These are phyloP conservation scores for Leptura quadrifasciata DNA, from an alignment of 2,888 invertebrate genomes.

Conservation along the genomic window DNA sequence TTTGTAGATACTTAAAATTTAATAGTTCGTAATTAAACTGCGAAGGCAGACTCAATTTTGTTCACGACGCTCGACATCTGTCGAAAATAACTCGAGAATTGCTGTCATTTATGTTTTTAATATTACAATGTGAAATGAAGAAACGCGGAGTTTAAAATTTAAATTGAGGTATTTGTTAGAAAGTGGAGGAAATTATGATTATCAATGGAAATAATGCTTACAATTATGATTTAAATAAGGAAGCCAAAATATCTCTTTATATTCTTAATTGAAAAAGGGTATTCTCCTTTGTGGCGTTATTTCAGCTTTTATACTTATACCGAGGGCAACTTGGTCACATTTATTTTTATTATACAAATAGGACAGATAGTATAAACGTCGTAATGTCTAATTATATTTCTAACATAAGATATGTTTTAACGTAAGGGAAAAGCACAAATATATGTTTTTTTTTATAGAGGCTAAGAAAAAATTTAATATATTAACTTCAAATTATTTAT, in stretches of 20 bases:
- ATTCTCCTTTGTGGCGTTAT: background rate
- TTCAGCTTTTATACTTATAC: background rate
- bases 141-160: background rate
- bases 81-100: background rate
- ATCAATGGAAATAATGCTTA: background rate
- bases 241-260: background rate
- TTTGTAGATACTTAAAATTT: background rate
- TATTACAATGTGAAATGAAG: background rate
- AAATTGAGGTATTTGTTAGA: background rate
- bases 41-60: background rate
- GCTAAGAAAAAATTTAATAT: too few relatives aligned
- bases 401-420: too few relatives aligned
- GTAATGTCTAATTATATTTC: too few relatives aligned
- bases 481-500: too few relatives aligned
- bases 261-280: background rate
- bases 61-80: background rate
- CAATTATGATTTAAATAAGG: background rate
- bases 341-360: too few relatives aligned
- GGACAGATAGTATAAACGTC: too few relatives aligned
- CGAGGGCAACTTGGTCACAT: background rate
- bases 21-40: background rate
- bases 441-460: too few relatives aligned
- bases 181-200: background rate
- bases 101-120: background rate
- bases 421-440: too few relatives aligned